phyloP scores from a whole-genome alignment of 2,888 invertebrate genomes.

The Salpingus planirostris region DNA sequence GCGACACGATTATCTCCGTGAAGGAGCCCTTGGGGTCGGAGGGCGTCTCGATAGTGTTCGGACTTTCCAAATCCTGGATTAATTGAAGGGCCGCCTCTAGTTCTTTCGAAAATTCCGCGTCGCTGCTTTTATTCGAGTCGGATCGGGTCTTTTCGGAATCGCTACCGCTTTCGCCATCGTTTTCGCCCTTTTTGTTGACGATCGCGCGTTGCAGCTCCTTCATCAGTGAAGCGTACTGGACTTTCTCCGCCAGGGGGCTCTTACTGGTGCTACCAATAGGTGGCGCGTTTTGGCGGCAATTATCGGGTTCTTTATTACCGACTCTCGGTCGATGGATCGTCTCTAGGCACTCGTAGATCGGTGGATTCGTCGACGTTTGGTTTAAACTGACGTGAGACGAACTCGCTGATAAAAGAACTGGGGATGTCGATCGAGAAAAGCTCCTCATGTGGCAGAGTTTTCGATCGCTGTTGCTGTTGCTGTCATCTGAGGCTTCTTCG shows the following conservation, averaged over 20 bases:
- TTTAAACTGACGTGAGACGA: slow-evolving; percentile 41
- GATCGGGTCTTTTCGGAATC: slow-evolving; percentile 32
- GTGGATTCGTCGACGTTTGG: slow-evolving; percentile 24
- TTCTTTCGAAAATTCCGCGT: slow-evolving; percentile 44
- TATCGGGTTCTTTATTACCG: slow-evolving; percentile 16
- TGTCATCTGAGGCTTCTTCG: slow-evolving; percentile 42
- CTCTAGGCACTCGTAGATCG: slow-evolving; percentile 43
- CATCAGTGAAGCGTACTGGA: slow-evolving; percentile 45
- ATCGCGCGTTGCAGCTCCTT: slow-evolving; percentile 43
- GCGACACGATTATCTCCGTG: slow-evolving; percentile 37
- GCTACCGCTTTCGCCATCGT: slow-evolving; percentile 28
- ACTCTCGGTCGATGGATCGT: slow-evolving; percentile 38
- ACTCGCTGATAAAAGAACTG: slow-evolving; percentile 42
- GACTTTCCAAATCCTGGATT: slow-evolving; percentile 45
- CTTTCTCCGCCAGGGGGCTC: slow-evolving; percentile 34
- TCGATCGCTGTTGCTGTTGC: slow-evolving; percentile 39
- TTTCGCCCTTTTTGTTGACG: slow-evolving; percentile 36
- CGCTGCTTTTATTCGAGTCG: slow-evolving; percentile 38
- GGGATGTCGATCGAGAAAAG: slow-evolving; percentile 44
- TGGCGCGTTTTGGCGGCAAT: slow-evolving; percentile 32
- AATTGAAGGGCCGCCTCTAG: slow-evolving; percentile 44
- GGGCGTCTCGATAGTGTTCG: slow-evolving; percentile 43
- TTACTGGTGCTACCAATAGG: slow-evolving; percentile 6
- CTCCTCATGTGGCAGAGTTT: slow-evolving; percentile 45
- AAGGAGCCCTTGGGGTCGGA: slow-evolving; percentile 34